Percentiles rank a stretch among this genome's conserved stretches.
Evolutionary conservation across 1,140 invertebrate species (phyloP).

Genomic region (Trinorchestia longiramus): DNA sequence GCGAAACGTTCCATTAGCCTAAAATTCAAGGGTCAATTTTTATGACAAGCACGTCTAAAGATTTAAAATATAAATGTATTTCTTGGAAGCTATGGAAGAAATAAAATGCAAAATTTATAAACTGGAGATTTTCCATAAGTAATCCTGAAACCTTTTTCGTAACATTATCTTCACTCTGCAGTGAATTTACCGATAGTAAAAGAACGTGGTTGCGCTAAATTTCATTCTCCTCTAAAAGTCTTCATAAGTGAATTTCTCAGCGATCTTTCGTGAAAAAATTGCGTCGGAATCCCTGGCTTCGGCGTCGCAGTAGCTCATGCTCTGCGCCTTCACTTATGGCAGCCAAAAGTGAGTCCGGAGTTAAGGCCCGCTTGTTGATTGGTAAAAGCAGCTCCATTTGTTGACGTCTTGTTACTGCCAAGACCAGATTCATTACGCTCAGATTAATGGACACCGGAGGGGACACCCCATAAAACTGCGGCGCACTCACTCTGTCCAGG

Average conservation of each 20-base stretch:
- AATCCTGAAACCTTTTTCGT: background rate
- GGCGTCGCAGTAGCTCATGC: background rate
- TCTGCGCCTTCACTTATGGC: background rate
- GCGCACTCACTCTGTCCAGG: background rate
- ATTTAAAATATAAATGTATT: too few relatives aligned
- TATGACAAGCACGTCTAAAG: too few relatives aligned
- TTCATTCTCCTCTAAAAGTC: background rate
- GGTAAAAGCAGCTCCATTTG: slow-evolving; percentile 50
- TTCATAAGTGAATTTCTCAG: background rate
- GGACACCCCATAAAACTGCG: slow-evolving; percentile 37
- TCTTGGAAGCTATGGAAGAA: too few relatives aligned
- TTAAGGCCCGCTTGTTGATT: slow-evolving; percentile 26
- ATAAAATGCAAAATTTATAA: too few relatives aligned
- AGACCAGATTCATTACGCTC: slow-evolving; percentile 49
- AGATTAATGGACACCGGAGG: slow-evolving; percentile 36
- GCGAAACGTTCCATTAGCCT: too few relatives aligned
- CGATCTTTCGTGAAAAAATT: background rate
- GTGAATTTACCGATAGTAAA: background rate
- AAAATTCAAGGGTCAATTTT: too few relatives aligned
- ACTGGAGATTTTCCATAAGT: background rate
- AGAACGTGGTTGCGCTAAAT: background rate
- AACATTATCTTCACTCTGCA: background rate
- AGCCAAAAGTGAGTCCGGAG: background rate
- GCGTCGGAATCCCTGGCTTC: background rate
- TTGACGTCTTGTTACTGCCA: slow-evolving; percentile 55